Evolutionary conservation across 2,888 invertebrate species (phyloP).

Genomic region (Agrochola macilenta): DNA sequence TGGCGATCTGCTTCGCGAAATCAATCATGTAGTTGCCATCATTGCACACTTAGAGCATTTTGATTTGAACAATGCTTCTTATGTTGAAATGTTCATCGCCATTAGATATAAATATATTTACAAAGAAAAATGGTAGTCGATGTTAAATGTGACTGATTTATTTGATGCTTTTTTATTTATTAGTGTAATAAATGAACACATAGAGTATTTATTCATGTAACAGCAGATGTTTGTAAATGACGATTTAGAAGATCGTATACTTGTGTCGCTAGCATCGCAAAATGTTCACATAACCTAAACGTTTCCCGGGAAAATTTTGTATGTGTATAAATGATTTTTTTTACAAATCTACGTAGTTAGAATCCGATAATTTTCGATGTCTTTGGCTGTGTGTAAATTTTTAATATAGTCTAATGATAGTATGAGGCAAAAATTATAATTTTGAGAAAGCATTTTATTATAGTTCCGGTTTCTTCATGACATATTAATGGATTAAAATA

Average conservation of each 20-base stretch:
- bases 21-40: conserved; percentile 80
- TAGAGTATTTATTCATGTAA: conserved; percentile 73
- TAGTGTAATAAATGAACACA: conserved; percentile 74
- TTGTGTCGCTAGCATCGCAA: conserved; percentile 90
- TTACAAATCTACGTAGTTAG: conserved; percentile 85
- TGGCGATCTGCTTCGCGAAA: conserved; percentile 88
- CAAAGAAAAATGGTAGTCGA: conserved; percentile 89
- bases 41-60: conserved; percentile 79
- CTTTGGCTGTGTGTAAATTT: conserved; percentile 90
- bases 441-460: conserved; percentile 88
- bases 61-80: conserved; percentile 80
- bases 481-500: conserved; percentile 79
- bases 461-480: conserved; percentile 82
- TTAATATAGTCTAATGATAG: conserved; percentile 82
- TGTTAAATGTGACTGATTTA: conserved; percentile 76
- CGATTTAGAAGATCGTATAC: conserved; percentile 71
- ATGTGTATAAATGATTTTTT: conserved; percentile 81
- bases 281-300: conserved; percentile 90
- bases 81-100: conserved; percentile 76
- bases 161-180: conserved; percentile 79
- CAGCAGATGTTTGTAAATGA: conserved; percentile 73
- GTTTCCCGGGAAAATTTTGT: conserved; percentile 78
- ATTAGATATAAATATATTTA: conserved; percentile 81
- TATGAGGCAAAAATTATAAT: conserved; percentile 82
- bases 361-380: conserved; percentile 88